Evolutionary conservation across 1,140 invertebrate genomes (phyloP).

Genomic region (Drosophila littoralis): DNA sequence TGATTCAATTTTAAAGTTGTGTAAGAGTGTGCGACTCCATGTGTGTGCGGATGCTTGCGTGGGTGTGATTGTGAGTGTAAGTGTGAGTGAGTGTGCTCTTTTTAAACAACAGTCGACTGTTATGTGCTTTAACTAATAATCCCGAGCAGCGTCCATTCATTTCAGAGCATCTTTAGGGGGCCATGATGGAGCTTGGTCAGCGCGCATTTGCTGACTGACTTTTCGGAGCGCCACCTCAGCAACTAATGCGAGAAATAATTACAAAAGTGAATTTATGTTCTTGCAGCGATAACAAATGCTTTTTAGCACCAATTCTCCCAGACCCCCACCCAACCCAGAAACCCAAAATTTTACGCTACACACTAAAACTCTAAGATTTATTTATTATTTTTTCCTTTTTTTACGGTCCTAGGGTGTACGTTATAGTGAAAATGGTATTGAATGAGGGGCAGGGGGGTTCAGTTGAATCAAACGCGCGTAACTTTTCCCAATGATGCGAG

Average conservation of each 20-base stretch:
- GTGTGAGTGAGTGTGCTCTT: slow-evolving; percentile 44
- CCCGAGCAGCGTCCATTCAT: slow-evolving; percentile 68
- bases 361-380: slow-evolving; percentile 68
- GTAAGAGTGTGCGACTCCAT: slow-evolving; percentile 31
- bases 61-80: slow-evolving; percentile 18
- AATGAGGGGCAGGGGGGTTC: not conserved
- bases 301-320: slow-evolving; percentile 56
- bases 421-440: too few species aligned
- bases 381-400: slow-evolving; percentile 43
- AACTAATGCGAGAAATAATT: slow-evolving; percentile 82
- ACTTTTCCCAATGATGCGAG: slow-evolving; percentile 74
- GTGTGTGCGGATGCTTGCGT: slow-evolving; percentile 22
- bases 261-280: slow-evolving; percentile 82
- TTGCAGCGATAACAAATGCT: slow-evolving; percentile 78
- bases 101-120: slow-evolving; percentile 61
- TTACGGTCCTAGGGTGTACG: not conserved
- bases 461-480: slow-evolving; percentile 55
- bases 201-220: slow-evolving; percentile 61
- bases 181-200: slow-evolving; percentile 63
- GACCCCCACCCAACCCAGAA: slow-evolving; percentile 16
- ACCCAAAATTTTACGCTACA: slow-evolving; percentile 19
- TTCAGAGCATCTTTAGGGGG: slow-evolving; percentile 34
- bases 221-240: slow-evolving; percentile 69
- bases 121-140: slow-evolving; percentile 74
- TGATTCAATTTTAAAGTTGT: slow-evolving; percentile 84